Conservation (phyloP, 2,888 invertebrate species). For the Drosophila peninsularis region DNA sequence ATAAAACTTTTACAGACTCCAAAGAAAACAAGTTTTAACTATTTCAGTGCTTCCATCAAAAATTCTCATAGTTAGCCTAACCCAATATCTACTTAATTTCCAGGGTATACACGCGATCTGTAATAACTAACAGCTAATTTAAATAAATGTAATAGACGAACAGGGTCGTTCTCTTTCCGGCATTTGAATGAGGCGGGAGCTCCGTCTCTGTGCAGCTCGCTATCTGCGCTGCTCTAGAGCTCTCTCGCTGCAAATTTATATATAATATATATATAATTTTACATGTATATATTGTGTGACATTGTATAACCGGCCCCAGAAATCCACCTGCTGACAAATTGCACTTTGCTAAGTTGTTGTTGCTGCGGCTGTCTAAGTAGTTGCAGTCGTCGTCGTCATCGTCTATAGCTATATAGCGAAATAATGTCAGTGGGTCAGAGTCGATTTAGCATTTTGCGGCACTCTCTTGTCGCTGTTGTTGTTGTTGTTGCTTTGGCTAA, state of each 20-base stretch:
- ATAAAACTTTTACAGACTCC: background rate
- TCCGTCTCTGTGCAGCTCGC: background rate
- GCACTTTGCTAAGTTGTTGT: conserved; percentile 44
- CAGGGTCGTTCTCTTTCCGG: conserved; percentile 52
- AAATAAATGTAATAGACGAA: conserved; percentile 30
- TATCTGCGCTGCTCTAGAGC: background rate
- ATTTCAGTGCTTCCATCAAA: background rate
- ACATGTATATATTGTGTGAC: conserved; percentile 24
- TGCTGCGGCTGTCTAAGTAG: conserved; percentile 34
- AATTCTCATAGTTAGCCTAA: background rate
- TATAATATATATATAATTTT: background rate
- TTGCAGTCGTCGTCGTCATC: conserved; percentile 44
- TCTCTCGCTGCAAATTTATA: background rate
- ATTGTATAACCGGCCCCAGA: conserved; percentile 51
- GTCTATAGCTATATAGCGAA: conserved; percentile 57
- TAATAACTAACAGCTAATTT: conserved; percentile 4
- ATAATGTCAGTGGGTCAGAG: conserved; percentile 85
- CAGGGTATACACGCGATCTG: conserved; percentile 16
- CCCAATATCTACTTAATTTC: background rate
- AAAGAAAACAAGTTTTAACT: background rate
- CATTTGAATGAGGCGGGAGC: conserved; percentile 20
- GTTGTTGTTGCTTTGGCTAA: conserved; percentile 40
- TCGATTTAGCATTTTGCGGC: conserved; percentile 76
- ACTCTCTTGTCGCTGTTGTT: conserved; percentile 34
- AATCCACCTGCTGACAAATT: conserved; percentile 71